Percentiles rank a stretch among this genome's conserved stretches.
phyloP scores from a whole-genome alignment of 2,113 vertebrate species.

The Mugil cephalus region DNA sequence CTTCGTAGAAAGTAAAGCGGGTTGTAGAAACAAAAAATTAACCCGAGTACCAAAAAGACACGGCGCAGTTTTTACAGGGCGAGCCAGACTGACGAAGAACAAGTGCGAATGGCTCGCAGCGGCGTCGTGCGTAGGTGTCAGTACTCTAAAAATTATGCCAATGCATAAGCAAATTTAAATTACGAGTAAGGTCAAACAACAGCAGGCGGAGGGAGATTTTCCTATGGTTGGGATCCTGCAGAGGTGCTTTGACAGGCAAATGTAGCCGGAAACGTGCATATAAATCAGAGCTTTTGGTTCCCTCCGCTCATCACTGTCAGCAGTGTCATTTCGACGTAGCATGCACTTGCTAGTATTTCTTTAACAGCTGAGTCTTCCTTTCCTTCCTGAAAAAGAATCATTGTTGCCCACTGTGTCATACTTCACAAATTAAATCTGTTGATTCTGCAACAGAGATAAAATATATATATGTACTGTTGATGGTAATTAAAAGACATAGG shows the following conservation, averaged over 20 bases:
- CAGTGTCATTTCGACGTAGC: neutral
- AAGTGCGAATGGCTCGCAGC: too few relatives aligned
- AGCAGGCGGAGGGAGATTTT: conserved; percentile 55
- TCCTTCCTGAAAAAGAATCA: neutral
- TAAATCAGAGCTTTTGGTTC: conserved; percentile 39
- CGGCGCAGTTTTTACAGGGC: too few relatives aligned
- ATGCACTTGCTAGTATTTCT: neutral
- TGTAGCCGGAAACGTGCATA: conserved; percentile 50
- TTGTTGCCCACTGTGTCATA: too few relatives aligned
- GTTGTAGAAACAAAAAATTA: too few relatives aligned
- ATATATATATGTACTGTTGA: too few relatives aligned
- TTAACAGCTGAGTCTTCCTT: neutral
- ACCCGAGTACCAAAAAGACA: too few relatives aligned
- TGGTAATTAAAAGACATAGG: too few relatives aligned
- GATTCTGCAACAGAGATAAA: neutral
- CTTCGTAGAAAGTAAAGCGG: too few relatives aligned
- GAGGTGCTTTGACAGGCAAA: conserved; percentile 81
- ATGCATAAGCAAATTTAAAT: neutral
- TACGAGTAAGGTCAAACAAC: conserved; percentile 9
- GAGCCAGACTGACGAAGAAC: too few relatives aligned
- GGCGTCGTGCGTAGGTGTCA: too few relatives aligned
- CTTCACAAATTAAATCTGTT: too few relatives aligned
- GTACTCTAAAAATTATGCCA: neutral
- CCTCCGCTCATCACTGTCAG: neutral
- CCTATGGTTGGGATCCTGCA: conserved; percentile 64